Conservation (phyloP, 2,888 invertebrate species). For the Caenorhabditis uteleia region DNA sequence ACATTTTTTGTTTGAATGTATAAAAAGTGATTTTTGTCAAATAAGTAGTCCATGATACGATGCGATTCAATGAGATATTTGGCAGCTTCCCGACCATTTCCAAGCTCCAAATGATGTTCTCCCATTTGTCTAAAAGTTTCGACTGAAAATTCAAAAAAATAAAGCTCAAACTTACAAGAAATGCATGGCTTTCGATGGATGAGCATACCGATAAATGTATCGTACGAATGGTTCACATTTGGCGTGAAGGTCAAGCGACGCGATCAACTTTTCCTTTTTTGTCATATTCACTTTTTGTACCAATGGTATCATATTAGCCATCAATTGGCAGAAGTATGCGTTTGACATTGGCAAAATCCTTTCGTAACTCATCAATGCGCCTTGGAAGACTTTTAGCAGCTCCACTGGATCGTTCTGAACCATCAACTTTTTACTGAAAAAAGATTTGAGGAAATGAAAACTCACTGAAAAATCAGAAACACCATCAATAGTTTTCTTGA, state of each 20-base stretch:
- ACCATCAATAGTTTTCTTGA: slow-evolving; percentile 21
- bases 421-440: background rate
- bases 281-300: slow-evolving; percentile 27
- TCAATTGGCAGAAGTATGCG: slow-evolving; percentile 32
- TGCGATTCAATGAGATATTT: slow-evolving; percentile 39
- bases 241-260: slow-evolving; percentile 24
- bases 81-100: slow-evolving; percentile 25
- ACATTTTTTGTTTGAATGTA: slow-evolving; percentile 23
- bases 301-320: slow-evolving; percentile 33
- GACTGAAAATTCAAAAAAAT: background rate
- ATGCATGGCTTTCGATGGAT: slow-evolving; percentile 40
- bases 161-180: slow-evolving; percentile 19
- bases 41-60: slow-evolving; percentile 40
- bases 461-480: slow-evolving; percentile 15
- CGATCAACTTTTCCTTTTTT: slow-evolving; percentile 15
- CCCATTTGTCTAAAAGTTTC: slow-evolving; percentile 29
- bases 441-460: background rate
- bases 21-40: slow-evolving; percentile 24
- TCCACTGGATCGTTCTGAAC: slow-evolving; percentile 22
- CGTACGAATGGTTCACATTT: slow-evolving; percentile 40
- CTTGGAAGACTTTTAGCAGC: slow-evolving; percentile 28
- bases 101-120: slow-evolving; percentile 21
- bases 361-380: slow-evolving; percentile 26
- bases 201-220: slow-evolving; percentile 37
- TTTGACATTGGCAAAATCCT: slow-evolving; percentile 33